Conservation (phyloP, 2,888 invertebrate species). For the Standfussiana lucernea region DNA sequence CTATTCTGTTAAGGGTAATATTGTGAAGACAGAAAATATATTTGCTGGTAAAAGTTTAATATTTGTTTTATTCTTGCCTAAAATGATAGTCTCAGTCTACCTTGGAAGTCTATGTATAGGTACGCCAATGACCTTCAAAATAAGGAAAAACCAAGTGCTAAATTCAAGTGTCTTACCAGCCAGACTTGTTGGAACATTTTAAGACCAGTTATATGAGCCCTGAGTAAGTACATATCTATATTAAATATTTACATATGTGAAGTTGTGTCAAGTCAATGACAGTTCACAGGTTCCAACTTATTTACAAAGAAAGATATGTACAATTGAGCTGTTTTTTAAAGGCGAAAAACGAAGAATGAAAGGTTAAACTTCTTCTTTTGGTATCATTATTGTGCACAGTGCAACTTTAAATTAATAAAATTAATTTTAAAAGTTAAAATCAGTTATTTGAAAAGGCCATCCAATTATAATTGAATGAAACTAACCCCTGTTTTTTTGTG, state of each 20-base stretch:
- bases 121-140: conserved; percentile 25
- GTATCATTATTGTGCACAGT: not conserved
- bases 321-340: not conserved
- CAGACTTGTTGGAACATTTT: conserved; percentile 11
- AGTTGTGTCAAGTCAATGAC: conserved; percentile 21
- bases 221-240: not conserved
- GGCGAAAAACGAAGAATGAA: not conserved
- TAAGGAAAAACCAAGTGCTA: conserved; percentile 43
- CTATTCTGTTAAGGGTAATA: not conserved
- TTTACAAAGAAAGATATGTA: not conserved
- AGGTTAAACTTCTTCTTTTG: not conserved
- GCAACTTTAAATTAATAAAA: not conserved
- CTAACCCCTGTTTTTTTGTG: too few species aligned
- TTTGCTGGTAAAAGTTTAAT: not conserved
- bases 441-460: not conserved
- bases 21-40: not conserved
- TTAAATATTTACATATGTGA: not conserved
- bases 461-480: too few species aligned
- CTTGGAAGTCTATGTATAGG: not conserved
- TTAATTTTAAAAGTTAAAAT: not conserved
- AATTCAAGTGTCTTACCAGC: conserved; percentile 9
- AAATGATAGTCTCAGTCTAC: not conserved
- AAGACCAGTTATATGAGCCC: conserved; percentile 31
- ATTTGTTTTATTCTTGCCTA: not conserved
- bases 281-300: not conserved